Base-by-base conservation (phyloP, 2,888 invertebrate genomes). In the Cephus rjabovi region DNA sequence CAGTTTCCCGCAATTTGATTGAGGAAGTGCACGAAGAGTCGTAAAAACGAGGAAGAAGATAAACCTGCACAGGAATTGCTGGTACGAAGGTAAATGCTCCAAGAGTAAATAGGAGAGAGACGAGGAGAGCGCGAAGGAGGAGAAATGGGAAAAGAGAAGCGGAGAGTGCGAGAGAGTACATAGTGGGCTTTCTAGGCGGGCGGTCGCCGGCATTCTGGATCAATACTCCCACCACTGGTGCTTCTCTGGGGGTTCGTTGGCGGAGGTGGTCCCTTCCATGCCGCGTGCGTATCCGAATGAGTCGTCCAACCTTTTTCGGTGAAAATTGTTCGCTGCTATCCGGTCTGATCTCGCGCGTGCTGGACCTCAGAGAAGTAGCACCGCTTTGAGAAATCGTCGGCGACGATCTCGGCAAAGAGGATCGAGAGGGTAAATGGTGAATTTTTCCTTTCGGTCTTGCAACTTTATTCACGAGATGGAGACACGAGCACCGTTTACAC, bases 161-260 rank as follows among this genome's bases (percentile, higher is more conserved):
- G 80, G 79, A 86, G 86, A 56, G 34, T 86, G 85, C 82, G 85
- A 83, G 84, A 85, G 84, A 83, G 83, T 81, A 56, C 56, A 56
- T 23, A 86, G 84, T 86, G 81, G 83, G 84, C 80, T 85, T 86
- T 86, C 86, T 84, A 86, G 87, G 82, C 83, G 83, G 83, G 86
- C 86, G 86, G 86, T 87, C 86, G 89, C 87, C 87, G 89, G 86
- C 88, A 89, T 89, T 89, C 86, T 89, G 90, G 90, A 91, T 91
- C 90, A 91, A 90, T 91, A 91, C 90, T 90, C 90, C 89, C 89
- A 88, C 89, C 85, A 80, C 80, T 73, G 71, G 31, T 71, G 81
- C 84, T 84, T 79, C 85, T 85, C 85, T 85, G 80, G 83, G 83
- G 83, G 80, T 82, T 81, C 76, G 79, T 82, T 79, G 82, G 56